phyloP scores from a whole-genome alignment of 2,113 vertebrate genomes.

The Furnarius figulus region DNA sequence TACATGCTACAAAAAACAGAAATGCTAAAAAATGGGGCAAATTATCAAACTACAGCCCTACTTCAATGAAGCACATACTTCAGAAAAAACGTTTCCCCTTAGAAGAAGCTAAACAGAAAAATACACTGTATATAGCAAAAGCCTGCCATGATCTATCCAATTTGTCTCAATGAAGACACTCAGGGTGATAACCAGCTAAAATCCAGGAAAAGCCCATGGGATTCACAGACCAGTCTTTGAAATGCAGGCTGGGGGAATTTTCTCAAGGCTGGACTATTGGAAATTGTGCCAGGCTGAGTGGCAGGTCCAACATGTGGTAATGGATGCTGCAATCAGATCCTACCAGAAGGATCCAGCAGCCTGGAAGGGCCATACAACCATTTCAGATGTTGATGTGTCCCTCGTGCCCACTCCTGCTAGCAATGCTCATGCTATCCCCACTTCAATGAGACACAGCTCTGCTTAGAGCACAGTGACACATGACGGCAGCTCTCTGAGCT shows the following conservation, averaged over 20 bases:
- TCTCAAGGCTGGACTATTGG: too few species aligned
- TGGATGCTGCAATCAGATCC: neutral
- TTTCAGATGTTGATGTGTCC: neutral
- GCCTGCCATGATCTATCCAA: neutral
- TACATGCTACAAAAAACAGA: accelerated
- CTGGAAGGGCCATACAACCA: accelerated
- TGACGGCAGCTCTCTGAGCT: neutral
- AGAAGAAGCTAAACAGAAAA: neutral
- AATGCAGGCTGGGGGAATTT: neutral
- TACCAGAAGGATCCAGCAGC: neutral
- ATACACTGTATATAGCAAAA: neutral
- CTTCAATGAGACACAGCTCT: accelerated
- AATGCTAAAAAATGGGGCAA: neutral
- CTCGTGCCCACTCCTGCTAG: neutral
- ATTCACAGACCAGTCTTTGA: neutral
- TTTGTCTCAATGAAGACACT: neutral
- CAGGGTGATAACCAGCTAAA: neutral
- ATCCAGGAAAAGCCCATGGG: accelerated
- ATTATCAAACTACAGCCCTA: neutral
- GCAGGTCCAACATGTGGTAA: accelerated
- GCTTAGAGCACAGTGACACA: accelerated
- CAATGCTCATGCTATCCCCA: accelerated
- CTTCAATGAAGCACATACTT: neutral
- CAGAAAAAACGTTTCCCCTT: accelerated
- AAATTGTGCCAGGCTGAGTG: neutral